A percentile compares a stretch with the other conserved stretches of the same genome.
Evolutionary conservation across 1,140 invertebrate species (phyloP).

Genomic region (Neoseiulus cucumeris): DNA sequence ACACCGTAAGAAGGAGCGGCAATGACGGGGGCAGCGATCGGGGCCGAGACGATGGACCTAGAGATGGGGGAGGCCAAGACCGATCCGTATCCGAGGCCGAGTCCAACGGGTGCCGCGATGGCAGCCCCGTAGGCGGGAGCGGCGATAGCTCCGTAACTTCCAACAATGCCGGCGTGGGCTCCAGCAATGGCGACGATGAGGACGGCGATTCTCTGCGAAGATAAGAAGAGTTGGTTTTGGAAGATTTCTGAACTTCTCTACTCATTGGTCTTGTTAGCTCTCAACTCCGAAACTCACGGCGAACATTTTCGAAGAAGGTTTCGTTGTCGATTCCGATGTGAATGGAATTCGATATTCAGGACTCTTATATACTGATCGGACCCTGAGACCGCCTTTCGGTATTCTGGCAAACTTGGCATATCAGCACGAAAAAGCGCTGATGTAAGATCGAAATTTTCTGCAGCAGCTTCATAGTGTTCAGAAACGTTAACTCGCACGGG

Average conservation of each 20-base stretch:
- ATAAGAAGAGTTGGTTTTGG: neutral
- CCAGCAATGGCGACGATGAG: neutral
- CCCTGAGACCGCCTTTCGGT: no score
- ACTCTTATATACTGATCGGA: no score
- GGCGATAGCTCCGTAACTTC: neutral
- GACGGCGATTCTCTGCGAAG: neutral
- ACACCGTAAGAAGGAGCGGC: neutral
- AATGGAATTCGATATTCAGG: no score
- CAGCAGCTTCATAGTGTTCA: no score
- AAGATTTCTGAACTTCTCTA: no score
- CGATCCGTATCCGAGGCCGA: neutral
- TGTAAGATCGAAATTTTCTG: no score
- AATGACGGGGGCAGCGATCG: neutral
- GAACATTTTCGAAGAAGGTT: neutral
- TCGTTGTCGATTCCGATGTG: no score
- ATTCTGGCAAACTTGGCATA: no score
- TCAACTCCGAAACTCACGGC: no score
- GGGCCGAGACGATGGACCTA: neutral
- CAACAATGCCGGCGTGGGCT: neutral
- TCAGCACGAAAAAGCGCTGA: no score
- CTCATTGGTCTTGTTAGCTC: no score
- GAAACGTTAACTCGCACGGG: no score
- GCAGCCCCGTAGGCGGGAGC: conserved; percentile 1
- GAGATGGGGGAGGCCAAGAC: neutral
- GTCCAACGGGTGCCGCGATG: neutral